phyloP scores from a whole-genome alignment of 2,888 invertebrate species.

The Cryptocheilus praepositus region DNA sequence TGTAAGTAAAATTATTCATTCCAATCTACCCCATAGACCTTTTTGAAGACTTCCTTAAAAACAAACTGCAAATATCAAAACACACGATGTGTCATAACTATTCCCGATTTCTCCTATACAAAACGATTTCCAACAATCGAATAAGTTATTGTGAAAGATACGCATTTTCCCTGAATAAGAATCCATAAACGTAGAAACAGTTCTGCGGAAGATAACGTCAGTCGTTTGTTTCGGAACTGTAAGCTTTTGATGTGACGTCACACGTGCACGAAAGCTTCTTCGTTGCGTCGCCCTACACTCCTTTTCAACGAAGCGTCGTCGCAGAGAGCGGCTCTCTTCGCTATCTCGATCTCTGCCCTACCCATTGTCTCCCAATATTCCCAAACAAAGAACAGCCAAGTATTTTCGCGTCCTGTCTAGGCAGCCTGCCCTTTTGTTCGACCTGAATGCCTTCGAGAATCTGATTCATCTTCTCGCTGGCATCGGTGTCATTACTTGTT shows the following conservation, averaged over 20 bases:
- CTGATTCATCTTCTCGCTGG: conserved; percentile 33
- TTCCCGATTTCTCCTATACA: no score
- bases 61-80: no score
- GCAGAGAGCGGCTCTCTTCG: not conserved
- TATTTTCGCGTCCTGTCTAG: conserved; percentile 50
- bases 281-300: conserved; percentile 16
- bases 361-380: conserved; percentile 39
- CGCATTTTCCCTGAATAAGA: not conserved
- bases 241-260: conserved; percentile 29
- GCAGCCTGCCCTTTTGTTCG: conserved; percentile 43
- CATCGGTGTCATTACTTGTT: not conserved
- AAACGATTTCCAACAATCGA: no score
- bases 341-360: conserved; percentile 6
- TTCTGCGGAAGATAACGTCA: conserved; percentile 49
- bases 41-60: no score
- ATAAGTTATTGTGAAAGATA: not conserved
- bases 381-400: conserved; percentile 52
- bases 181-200: not conserved
- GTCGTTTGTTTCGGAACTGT: conserved; percentile 56
- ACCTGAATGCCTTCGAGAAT: conserved; percentile 36
- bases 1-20: no score
- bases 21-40: no score
- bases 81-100: no score
- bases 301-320: not conserved
- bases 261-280: conserved; percentile 25